A percentile compares a stretch with the other conserved stretches of the same genome.
These are phyloP conservation scores for Ellobium chinense DNA, from an alignment of 2,888 invertebrate species.

Conservation along the genomic window DNA sequence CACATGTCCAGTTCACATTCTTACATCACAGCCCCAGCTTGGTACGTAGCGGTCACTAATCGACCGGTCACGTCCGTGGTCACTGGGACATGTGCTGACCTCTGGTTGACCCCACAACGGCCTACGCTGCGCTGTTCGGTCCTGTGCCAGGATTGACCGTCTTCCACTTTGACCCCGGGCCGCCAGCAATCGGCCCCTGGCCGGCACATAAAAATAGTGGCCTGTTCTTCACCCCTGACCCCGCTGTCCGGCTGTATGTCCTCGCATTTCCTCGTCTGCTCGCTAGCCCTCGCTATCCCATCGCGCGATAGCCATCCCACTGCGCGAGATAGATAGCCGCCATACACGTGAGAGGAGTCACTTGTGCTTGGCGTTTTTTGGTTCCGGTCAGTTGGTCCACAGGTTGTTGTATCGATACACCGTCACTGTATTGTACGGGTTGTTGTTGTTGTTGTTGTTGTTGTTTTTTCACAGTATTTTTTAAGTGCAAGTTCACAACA, in stretches of 20 bases:
- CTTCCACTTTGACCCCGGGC: neutral
- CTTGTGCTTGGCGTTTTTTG: too few relatives aligned
- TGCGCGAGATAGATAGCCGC: too few relatives aligned
- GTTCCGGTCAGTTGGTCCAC: too few relatives aligned
- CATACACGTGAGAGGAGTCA: too few relatives aligned
- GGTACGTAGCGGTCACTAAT: constrained; percentile 8
- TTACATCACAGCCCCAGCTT: neutral
- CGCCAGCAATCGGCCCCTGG: neutral
- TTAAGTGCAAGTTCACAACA: too few relatives aligned
- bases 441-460: too few relatives aligned
- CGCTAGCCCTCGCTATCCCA: neutral
- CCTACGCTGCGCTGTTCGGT: neutral
- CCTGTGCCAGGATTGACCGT: neutral
- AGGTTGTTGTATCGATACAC: too few relatives aligned
- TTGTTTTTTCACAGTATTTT: too few relatives aligned
- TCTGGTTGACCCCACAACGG: neutral
- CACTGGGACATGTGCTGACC: constrained; percentile 11
- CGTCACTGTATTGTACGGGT: too few relatives aligned
- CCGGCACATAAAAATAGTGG: neutral
- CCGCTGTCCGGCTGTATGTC: neutral
- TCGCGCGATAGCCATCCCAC: too few relatives aligned
- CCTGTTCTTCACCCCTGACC: constrained; percentile 6
- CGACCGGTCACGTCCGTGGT: constrained; percentile 22
- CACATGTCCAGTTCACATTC: too few relatives aligned
- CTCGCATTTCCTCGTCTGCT: neutral